Base-by-base conservation (phyloP, 2,888 invertebrate genomes). In the Zaprionus bogoriensis region DNA sequence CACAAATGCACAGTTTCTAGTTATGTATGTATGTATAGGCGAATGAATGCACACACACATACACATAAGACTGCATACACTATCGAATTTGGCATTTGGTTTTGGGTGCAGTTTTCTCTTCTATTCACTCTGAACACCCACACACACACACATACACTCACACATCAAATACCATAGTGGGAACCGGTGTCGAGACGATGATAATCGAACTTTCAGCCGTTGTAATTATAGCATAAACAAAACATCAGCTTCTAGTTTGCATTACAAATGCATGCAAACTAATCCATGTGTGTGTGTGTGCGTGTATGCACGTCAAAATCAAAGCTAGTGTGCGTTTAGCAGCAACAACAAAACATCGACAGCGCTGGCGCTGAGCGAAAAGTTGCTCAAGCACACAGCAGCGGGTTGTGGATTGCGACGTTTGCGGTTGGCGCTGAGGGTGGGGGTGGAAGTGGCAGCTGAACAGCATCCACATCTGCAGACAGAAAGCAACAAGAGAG, bases 391-490 rank as follows among this genome's bases (percentile, higher is more conserved):
- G n/a, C n/a, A n/a, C n/a, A n/a, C n/a, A n/a, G n/a, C n/a, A n/a
- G n/a, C n/a, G n/a, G 71, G 67, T 55, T 74, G 32, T 61, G 67
- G 66, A 70, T 28, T 50, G 48, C 52, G 51, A 48, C 39, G 52
- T 30, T 69, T 57, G 51, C 39, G 38, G 41, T 71, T 51, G 23
- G 22, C 73, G 61, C 67, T 42, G 17, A 39, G 27, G 19, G 28
- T 57, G 55, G 47, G 55, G 52, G 50, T 59, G 46, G 69, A 50
- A 52, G 20, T 55, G 51, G 66, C 50, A 54, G 53, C 39, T 55
- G 52, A 83, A 81, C 80, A 81, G 80, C 72, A 74, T 81, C 80
- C 80, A 80, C 80, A 76, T 63, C 42, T 53, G 77, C 63, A 72
- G 41, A 64, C 53, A 28, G 17, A 61, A 61, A 74, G 64, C 61